Evolutionary conservation across 2,888 invertebrate species (phyloP).

Genomic region (Drosophila koepferae): DNA sequence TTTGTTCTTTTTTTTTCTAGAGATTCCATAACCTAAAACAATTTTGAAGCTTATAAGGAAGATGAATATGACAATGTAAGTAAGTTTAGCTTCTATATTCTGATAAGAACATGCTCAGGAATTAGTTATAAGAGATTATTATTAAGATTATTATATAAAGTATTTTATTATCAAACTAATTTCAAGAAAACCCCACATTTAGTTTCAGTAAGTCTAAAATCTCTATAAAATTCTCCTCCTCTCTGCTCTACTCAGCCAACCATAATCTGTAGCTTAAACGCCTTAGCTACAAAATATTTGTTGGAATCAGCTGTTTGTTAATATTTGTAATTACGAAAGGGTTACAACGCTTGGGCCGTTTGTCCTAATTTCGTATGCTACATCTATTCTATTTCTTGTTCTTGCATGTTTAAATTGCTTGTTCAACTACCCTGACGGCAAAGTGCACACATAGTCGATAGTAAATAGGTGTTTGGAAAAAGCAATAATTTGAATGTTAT

Average conservation of each 20-base stretch:
- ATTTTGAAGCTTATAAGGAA: too few species aligned
- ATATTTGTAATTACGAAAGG: background rate
- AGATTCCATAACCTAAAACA: too few species aligned
- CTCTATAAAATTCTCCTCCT: too few species aligned
- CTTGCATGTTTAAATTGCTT: background rate
- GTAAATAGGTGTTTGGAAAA: slow-evolving; percentile 10
- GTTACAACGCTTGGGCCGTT: background rate
- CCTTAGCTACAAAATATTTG: background rate
- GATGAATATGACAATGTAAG: too few species aligned
- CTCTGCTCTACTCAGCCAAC: background rate
- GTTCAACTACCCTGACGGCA: background rate
- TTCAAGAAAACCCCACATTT: background rate
- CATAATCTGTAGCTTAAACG: background rate
- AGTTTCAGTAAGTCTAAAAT: background rate
- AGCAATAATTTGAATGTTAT: slow-evolving; percentile 51
- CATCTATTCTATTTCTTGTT: background rate
- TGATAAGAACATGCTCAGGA: too few species aligned
- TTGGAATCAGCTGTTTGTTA: background rate
- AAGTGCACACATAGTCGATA: background rate
- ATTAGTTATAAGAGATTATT: too few species aligned
- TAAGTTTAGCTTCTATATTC: too few species aligned
- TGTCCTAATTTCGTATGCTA: background rate
- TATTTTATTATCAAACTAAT: background rate
- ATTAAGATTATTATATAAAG: background rate
- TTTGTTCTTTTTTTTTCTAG: too few species aligned